Base-by-base conservation (phyloP, 2,797 vertebrate species). In the Carapus acus region DNA sequence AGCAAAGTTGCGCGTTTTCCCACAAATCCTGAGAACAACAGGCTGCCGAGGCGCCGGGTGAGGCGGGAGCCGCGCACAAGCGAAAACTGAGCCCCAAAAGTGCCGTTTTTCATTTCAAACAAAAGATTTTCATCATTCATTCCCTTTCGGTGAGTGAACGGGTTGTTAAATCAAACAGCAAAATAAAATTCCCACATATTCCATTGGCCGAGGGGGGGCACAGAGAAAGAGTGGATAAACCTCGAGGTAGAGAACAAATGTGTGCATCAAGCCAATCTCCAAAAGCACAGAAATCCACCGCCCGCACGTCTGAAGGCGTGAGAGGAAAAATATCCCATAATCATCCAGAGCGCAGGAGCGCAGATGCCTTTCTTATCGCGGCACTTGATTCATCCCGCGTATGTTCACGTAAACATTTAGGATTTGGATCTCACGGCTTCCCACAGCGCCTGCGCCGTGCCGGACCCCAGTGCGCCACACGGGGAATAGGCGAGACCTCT, bases 101-200 rank as follows among this genome's bases (percentile, higher is more conserved):
- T 81, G 78, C 68, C 57, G 76, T 42, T 79, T 82, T 77, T 85
- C 83, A 86, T 85, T 73, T 83, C 84, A 81, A 78, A 74, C 84
- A 81, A 78, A 74, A 56, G 65, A 80, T 77, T 75, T 71, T 42
- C 78, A 82, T 77, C 43, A 42, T 75, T 73, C 70, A 65, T 66
- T 27, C 60, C n/a, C 58, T 55, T 49, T 41, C 54, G 41, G 60
- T 69, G 3, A 43, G 21, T 54, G 54, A 70, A 72, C 56, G 45
- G 51, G 36, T 56, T 42, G 7, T 11, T 9, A 40, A 54, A 51
- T 49, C 56, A 56, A 42, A 51, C 8, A 6, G 15, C 4, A 14
- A 33, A 18, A 62, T 6, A 14, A 33, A 18, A 62, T 34, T 5
- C 31, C 22, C 62, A 53, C 47, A 65, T 65, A 74, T 71, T 69